phyloP scores from a whole-genome alignment of 1,140 invertebrate genomes.

The Trachymyrmex septentrionalis region DNA sequence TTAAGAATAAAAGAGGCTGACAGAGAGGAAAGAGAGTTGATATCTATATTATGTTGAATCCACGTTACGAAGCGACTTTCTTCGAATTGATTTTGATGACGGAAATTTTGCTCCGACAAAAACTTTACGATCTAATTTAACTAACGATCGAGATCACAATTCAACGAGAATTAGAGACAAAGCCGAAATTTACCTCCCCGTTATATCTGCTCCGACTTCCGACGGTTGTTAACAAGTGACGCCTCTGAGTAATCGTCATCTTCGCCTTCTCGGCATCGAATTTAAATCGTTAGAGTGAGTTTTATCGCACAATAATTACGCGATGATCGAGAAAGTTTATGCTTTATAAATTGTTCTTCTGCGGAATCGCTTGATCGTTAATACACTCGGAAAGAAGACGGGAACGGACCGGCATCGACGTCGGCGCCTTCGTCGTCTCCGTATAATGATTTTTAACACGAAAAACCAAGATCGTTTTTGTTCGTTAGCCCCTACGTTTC shows the following conservation, averaged over 20 bases:
- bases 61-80: neutral
- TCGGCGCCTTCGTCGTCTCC: constrained; percentile 37
- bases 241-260: constrained; percentile 16
- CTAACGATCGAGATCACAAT: constrained; percentile 55
- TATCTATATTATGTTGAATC: neutral
- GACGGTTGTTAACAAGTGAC: constrained; percentile 56
- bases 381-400: constrained; percentile 69
- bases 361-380: constrained; percentile 85
- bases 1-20: neutral
- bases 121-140: constrained; percentile 60
- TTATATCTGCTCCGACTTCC: constrained; percentile 1
- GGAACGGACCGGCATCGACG: neutral
- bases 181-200: neutral
- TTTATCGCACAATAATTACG: constrained; percentile 84
- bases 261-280: neutral
- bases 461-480: constrained; percentile 86
- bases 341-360: constrained; percentile 85
- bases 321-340: constrained; percentile 82
- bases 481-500: constrained; percentile 85
- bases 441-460: constrained; percentile 85
- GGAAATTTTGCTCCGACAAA: neutral
- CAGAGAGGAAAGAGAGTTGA: neutral
- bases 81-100: neutral
- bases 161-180: constrained; percentile 37
- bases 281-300: constrained; percentile 79